A percentile compares a stretch with the other conserved stretches of the same genome.
phyloP scores from a whole-genome alignment of 2,113 vertebrate genomes.

The Tachycineta bicolor region DNA sequence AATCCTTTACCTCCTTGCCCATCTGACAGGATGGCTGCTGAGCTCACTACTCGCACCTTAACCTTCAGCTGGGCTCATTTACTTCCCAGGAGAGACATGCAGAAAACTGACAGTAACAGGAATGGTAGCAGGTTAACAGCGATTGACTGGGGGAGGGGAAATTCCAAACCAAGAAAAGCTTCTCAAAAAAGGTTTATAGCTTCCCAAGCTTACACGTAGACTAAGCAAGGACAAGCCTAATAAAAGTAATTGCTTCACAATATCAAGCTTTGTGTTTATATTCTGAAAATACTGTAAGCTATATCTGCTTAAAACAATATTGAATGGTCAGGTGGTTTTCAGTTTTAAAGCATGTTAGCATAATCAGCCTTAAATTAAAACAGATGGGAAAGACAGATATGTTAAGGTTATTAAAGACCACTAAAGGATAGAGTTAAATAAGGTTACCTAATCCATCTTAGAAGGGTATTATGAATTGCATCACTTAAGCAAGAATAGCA shows the following conservation, averaged over 20 bases:
- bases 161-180: slow-evolving; percentile 9
- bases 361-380: slow-evolving; percentile 75
- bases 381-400: slow-evolving; percentile 72
- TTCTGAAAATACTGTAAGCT: slow-evolving; percentile 28
- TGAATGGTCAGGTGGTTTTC: slow-evolving; percentile 57
- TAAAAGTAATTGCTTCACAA: slow-evolving; percentile 60
- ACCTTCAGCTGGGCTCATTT: slow-evolving; percentile 39
- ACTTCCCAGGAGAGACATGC: slow-evolving; percentile 22
- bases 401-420: slow-evolving; percentile 75
- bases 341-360: slow-evolving; percentile 7
- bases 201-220: slow-evolving; percentile 22
- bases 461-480: slow-evolving; percentile 54
- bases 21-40: not conserved
- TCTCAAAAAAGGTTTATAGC: slow-evolving; percentile 44
- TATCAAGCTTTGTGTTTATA: slow-evolving; percentile 39
- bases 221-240: slow-evolving; percentile 35
- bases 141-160: slow-evolving; percentile 8
- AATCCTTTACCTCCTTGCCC: not conserved
- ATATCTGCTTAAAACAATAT: slow-evolving; percentile 30
- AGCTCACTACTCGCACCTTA: slow-evolving; percentile 12
- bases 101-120: slow-evolving; percentile 5
- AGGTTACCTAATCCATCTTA: slow-evolving; percentile 64
- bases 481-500: slow-evolving; percentile 37
- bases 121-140: slow-evolving; percentile 20
- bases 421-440: slow-evolving; percentile 60